These are phyloP conservation scores for Drosophila borealis DNA, from an alignment of 2,888 invertebrate genomes.

Conservation along the genomic window DNA sequence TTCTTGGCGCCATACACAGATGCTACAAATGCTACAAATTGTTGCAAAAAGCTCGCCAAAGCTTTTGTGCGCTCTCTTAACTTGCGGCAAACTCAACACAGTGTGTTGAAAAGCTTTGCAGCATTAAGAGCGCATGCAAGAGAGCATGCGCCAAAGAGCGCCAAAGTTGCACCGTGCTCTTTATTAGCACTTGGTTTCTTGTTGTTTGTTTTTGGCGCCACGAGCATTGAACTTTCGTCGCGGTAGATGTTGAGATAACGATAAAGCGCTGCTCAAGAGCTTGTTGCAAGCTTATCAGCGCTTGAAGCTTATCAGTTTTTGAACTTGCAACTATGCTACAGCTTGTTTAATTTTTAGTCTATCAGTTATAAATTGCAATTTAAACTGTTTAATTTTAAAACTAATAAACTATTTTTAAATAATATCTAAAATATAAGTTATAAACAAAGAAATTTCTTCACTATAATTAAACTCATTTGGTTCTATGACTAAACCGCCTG, in stretches of 20 bases:
- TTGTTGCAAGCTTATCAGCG: slow-evolving; percentile 52
- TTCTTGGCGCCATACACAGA: slow-evolving; percentile 2
- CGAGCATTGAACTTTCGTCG: slow-evolving; percentile 70
- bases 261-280: slow-evolving; percentile 13
- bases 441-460: too few species aligned
- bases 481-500: slow-evolving; percentile 16
- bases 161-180: slow-evolving; percentile 1
- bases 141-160: slow-evolving; percentile 16
- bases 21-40: slow-evolving; percentile 22
- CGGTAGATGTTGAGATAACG: slow-evolving; percentile 27
- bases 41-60: slow-evolving; percentile 41
- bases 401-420: too few species aligned
- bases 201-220: slow-evolving; percentile 33
- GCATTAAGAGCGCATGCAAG: slow-evolving; percentile 3
- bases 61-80: slow-evolving; percentile 47
- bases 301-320: slow-evolving; percentile 59
- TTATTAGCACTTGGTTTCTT: slow-evolving; percentile 2
- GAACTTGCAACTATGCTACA: slow-evolving; percentile 48
- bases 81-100: slow-evolving; percentile 54
- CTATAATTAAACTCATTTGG: neutral
- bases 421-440: too few species aligned
- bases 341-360: neutral
- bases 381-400: too few species aligned
- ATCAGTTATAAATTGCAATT: too few species aligned
- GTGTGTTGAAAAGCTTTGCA: slow-evolving; percentile 69